A percentile compares a stretch with the other conserved stretches of the same genome.
Conservation (phyloP, 2,797 vertebrate genomes). For the Lindbergichthys nudifrons region DNA sequence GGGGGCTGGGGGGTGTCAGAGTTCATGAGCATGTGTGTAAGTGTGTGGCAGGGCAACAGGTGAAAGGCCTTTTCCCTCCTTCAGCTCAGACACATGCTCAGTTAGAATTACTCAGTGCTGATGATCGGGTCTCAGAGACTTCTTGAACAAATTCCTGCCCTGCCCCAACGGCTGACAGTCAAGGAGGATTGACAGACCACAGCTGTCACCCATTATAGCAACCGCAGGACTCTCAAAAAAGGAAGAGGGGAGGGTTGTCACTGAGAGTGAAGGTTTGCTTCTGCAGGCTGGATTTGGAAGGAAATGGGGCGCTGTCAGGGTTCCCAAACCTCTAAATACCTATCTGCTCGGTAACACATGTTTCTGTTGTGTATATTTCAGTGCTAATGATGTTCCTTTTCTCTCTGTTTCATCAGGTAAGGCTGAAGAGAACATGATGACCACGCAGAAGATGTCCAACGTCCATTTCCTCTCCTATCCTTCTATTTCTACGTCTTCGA, state of each 20-base stretch:
- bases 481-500: constrained; percentile 3
- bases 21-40: constrained; percentile 20
- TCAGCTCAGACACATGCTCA: constrained; percentile 67
- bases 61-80: constrained; percentile 68
- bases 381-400: background rate
- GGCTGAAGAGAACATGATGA: constrained; percentile 52
- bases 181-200: constrained; percentile 84
- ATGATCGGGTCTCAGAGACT: constrained; percentile 67
- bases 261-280: constrained; percentile 57
- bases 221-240: constrained; percentile 73
- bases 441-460: constrained; percentile 25
- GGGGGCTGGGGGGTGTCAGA: constrained; percentile 25
- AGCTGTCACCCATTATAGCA: constrained; percentile 84
- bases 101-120: constrained; percentile 63
- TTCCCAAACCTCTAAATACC: constrained; percentile 63
- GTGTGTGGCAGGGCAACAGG: constrained; percentile 71
- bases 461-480: constrained; percentile 16
- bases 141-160: constrained; percentile 72
- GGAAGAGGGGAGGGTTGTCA: constrained; percentile 65
- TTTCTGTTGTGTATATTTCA: constrained; percentile 9
- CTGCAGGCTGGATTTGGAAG: constrained; percentile 58
- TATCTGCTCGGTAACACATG: constrained; percentile 61
- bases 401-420: constrained; percentile 76
- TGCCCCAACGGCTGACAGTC: constrained; percentile 75
- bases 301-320: constrained; percentile 51